phyloP scores from a whole-genome alignment of 2,113 vertebrate species.

The Colinus virginianus region DNA sequence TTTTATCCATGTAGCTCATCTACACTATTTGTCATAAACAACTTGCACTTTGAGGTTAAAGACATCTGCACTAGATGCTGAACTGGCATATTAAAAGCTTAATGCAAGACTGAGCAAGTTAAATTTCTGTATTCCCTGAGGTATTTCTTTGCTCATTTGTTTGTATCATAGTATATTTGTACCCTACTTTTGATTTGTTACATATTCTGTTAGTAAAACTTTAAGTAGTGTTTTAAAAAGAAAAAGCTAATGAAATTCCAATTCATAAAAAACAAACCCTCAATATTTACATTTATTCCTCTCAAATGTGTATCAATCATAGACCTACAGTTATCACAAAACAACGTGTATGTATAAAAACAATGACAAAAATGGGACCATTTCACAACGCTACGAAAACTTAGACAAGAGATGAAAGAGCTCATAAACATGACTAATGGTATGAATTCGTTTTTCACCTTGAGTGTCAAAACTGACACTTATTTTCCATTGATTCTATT shows the following conservation, averaged over 20 bases:
- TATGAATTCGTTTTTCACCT: neutral
- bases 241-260: neutral
- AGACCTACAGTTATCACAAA: neutral
- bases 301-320: neutral
- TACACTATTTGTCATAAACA: neutral
- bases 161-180: neutral
- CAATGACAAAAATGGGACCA: neutral
- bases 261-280: neutral
- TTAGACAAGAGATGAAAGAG: neutral
- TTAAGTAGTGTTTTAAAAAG: neutral
- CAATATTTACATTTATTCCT: neutral
- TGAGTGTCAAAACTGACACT: neutral
- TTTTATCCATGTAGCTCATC: neutral
- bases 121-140: neutral
- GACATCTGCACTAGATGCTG: neutral
- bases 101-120: neutral
- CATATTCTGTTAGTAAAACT: neutral
- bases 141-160: fast-evolving
- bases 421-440: neutral
- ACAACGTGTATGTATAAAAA: neutral
- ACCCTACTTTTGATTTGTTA: neutral
- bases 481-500: slow-evolving; percentile 3
- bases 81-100: neutral
- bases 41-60: neutral
- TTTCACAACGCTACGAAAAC: neutral